Conservation (phyloP, 2,888 invertebrate genomes). For the Fabriciana adippe region DNA sequence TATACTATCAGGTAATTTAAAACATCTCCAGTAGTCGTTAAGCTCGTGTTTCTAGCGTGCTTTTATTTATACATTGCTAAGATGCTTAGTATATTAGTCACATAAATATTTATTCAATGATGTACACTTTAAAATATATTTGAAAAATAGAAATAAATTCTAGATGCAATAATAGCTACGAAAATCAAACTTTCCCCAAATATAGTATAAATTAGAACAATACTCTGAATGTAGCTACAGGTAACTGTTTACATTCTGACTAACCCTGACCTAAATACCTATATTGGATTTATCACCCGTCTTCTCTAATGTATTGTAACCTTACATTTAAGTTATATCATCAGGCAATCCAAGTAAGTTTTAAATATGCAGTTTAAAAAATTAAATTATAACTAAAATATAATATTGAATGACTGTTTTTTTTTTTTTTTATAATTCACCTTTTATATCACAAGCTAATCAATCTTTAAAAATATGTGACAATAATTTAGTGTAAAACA, state of each 20-base stretch:
- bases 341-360: background rate
- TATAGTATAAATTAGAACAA: conserved; percentile 23
- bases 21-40: conserved; percentile 18
- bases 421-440: no score
- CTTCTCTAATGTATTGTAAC: conserved; percentile 46
- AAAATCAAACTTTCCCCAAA: conserved; percentile 24
- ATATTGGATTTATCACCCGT: conserved; percentile 50
- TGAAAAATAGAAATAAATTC: background rate
- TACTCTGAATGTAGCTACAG: conserved; percentile 36
- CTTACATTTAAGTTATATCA: conserved; percentile 28
- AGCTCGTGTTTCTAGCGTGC: conserved; percentile 1
- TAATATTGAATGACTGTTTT: background rate
- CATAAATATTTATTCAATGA: background rate
- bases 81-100: conserved; percentile 11
- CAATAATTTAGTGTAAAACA: no score
- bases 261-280: conserved; percentile 52
- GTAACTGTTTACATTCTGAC: conserved; percentile 39
- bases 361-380: background rate
- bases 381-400: background rate
- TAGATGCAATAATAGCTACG: background rate
- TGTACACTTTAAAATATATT: background rate
- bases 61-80: conserved; percentile 1
- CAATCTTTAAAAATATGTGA: no score
- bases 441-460: no score
- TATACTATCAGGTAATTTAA: conserved; percentile 34